Evolutionary conservation across 1,140 invertebrate genomes (phyloP).

Genomic region (Rhyzopertha dominica): DNA sequence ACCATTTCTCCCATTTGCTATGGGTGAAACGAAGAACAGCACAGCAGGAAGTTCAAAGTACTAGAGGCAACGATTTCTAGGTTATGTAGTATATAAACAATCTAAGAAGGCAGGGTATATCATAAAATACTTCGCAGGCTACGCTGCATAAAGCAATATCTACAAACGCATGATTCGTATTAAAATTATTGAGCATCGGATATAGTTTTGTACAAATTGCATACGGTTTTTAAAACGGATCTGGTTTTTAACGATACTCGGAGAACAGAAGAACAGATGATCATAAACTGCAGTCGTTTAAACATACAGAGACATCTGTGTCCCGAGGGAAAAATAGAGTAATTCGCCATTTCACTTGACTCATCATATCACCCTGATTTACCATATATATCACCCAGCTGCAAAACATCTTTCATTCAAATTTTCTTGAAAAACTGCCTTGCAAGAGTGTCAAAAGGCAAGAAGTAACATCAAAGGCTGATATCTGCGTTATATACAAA

Average conservation of each 20-base stretch:
- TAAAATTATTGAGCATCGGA: slow-evolving; percentile 5
- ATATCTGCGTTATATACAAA: no score
- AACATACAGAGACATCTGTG: slow-evolving; percentile 1
- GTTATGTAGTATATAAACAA: slow-evolving; percentile 6
- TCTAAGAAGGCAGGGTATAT: slow-evolving; percentile 3
- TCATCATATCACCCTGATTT: no score
- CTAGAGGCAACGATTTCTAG: slow-evolving; percentile 4
- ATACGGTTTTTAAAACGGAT: slow-evolving; percentile 1
- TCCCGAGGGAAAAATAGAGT: neutral
- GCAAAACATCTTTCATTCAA: no score
- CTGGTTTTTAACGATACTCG: neutral
- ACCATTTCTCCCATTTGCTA: slow-evolving; percentile 4
- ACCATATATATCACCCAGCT: no score
- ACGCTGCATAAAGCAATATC: slow-evolving; percentile 1
- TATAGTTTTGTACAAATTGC: slow-evolving; percentile 1
- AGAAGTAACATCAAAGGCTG: no score
- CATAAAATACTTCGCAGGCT: slow-evolving; percentile 2
- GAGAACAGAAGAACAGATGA: neutral
- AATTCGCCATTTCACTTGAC: slow-evolving; percentile 4
- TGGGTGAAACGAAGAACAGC: slow-evolving; percentile 5
- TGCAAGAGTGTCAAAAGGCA: no score
- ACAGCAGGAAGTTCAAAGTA: neutral
- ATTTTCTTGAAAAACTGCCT: no score
- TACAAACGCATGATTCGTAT: slow-evolving; percentile 1
- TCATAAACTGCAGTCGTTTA: neutral